Evolutionary conservation across 2,113 vertebrate genomes (phyloP), one percentile per base, ranked within the genome.

Genomic region (Bubo bubo): DNA sequence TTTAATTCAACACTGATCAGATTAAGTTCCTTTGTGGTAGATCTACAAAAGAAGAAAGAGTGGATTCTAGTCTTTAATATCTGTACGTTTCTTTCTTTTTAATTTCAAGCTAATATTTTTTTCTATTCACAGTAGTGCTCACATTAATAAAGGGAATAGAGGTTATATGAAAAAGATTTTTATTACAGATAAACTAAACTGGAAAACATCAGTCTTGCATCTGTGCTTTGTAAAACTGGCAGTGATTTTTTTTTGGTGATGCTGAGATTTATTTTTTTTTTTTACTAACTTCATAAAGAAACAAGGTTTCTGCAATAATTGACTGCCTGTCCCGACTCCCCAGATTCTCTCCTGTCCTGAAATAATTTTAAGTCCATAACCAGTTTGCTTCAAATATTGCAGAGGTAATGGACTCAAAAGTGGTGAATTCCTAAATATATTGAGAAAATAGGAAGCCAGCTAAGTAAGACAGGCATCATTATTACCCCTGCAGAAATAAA

Each of bases 11-110:
- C 49, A 35, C 47, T 76, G 77, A 95, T 97, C 83, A 91, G 88
- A 96, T 97, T 93, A 92, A 70, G 50, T 91, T 95, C 56, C 53
- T 91, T 90, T 95, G 73, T 95, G 73, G 30, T 74, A 92, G 22
- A 76, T 66, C 27, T 87, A 75, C 86, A 85, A 66, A 94, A 92
- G 90, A 88, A 93, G 62, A 76, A 94, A 76, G 58, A 50, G 39
- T 21, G 34, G 47, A n/a, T 86, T 70, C 43, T 76, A 34, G 84
- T 72, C 43, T 77, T 39, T 64, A 70, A 59, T 97, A 85, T 92
- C 87, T 95, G 52, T 88, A 32, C 55, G 7, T 67, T 94, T 79
- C 20, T 74, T 73, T 39, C 45, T 83, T 91, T 93, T 91, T 79
- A 82, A 95, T 95, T 95, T 88, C 75, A 43, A 75, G 47, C 53